Percentiles rank a stretch among this genome's conserved stretches.
Conservation (phyloP, 92 coral and sea anemone genomes). For the Micromussa lordhowensis region DNA sequence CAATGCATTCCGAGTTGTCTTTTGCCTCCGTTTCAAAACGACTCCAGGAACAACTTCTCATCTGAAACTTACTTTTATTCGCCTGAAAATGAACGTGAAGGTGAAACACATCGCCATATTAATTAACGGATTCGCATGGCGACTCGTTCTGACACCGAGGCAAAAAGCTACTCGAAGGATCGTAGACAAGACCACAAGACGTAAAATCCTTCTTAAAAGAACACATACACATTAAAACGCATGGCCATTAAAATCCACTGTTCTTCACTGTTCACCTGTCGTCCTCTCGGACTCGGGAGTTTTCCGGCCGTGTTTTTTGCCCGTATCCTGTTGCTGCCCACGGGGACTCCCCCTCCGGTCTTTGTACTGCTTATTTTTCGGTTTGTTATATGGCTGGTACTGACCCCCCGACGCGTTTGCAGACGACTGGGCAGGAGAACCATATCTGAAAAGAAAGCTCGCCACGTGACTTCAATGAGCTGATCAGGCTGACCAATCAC, state of each 20-base stretch:
- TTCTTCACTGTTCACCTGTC: slow-evolving; percentile 48
- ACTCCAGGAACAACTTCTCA: no score
- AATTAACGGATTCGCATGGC: no score
- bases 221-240: slow-evolving; percentile 21
- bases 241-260: slow-evolving; percentile 14
- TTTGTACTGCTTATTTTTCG: slow-evolving; percentile 66
- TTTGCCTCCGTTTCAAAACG: no score
- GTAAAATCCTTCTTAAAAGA: background rate
- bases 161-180: background rate
- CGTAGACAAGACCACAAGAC: background rate
- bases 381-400: slow-evolving; percentile 62
- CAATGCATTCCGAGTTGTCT: no score
- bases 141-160: no score
- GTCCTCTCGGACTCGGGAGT: slow-evolving; percentile 72
- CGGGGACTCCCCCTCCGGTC: slow-evolving; percentile 70
- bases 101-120: no score
- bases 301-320: slow-evolving; percentile 74
- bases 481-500: background rate
- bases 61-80: no score
- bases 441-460: slow-evolving; percentile 9
- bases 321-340: slow-evolving; percentile 57
- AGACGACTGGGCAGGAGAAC: slow-evolving; percentile 20
- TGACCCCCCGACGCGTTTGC: slow-evolving; percentile 37
- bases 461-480: background rate
- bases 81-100: no score